Percentiles rank a stretch among this genome's conserved stretches.
Evolutionary conservation across 1,140 invertebrate species (phyloP).

Genomic region (Pinna nobilis): DNA sequence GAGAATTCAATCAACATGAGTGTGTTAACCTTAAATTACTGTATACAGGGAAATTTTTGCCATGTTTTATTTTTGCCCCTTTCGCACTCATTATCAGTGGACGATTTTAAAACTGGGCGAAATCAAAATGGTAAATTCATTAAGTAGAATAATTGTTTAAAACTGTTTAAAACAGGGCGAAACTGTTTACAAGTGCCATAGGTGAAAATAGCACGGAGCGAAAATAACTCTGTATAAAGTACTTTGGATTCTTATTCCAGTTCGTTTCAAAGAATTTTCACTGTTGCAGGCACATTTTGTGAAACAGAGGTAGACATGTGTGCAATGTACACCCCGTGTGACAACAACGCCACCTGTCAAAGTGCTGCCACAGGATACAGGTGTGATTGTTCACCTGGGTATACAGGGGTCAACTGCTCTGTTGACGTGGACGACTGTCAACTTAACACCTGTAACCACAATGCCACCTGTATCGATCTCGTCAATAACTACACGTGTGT

Average conservation of each 20-base stretch:
- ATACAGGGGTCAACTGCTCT: slow-evolving; percentile 73
- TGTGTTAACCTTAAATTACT: too few species aligned
- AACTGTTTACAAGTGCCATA: slow-evolving; percentile 4
- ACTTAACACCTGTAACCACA: slow-evolving; percentile 65
- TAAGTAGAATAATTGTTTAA: slow-evolving; percentile 79
- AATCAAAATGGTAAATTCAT: too few species aligned
- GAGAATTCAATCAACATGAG: too few species aligned
- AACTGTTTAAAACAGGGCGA: slow-evolving; percentile 79
- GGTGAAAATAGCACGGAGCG: neutral
- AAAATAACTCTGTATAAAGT: neutral
- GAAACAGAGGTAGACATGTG: slow-evolving; percentile 80
- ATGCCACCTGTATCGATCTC: slow-evolving; percentile 71
- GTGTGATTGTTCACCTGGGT: slow-evolving; percentile 69
- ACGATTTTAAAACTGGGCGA: too few species aligned
- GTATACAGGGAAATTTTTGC: too few species aligned
- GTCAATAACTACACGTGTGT: slow-evolving; percentile 74
- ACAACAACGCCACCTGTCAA: slow-evolving; percentile 82
- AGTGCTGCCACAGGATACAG: slow-evolving; percentile 4
- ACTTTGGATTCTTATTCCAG: neutral
- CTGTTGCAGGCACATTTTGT: slow-evolving; percentile 76
- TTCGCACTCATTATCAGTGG: too few species aligned
- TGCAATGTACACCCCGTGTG: slow-evolving; percentile 88
- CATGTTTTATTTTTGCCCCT: too few species aligned
- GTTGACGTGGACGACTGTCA: slow-evolving; percentile 72
- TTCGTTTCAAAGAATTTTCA: slow-evolving; percentile 68